Evolutionary conservation across 2,888 invertebrate species (phyloP), one percentile per base, ranked within the genome.

Genomic region (Habroteleia sp.): DNA sequence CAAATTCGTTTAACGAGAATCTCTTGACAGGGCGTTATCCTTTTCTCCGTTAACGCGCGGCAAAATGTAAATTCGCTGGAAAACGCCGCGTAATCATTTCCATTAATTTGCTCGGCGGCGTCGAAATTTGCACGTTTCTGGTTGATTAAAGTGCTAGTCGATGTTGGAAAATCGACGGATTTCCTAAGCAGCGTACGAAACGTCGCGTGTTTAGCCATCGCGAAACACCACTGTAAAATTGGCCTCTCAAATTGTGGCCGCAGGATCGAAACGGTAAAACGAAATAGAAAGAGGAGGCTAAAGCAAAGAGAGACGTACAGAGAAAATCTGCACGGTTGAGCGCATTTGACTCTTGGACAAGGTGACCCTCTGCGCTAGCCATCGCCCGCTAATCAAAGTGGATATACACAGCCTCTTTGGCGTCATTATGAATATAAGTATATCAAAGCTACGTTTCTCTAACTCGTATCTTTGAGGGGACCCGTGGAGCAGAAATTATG

Each of bases 301-400:
- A 39, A n/a, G 16, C 1, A 23, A 5, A 52, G 2, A 33, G 35
- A 44, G 46, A 33, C 8, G 10, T 29, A 41, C 29, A 17, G 31
- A 48, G 62, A 63, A 68, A 46, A 73, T 82, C 79, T 80, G 82
- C 78, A 79, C 77, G 81, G 72, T 80, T 62, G 80, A 69, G 37
- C 75, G 79, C 77, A 77, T 63, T 80, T 77, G 78, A 77, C 76
- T 80, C 77, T 77, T 58, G 71, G 58, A 63, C 72, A 74, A 77
- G 79, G 79, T 79, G 79, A 80, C 77, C 76, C 76, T 68, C 66
- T 75, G 39, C 63, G 42, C 66, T 62, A 81, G 81, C 82, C 81
- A 82, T 82, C 85, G 82, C 82, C 80, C 81, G 80, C 83, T 85
- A 86, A 86, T 85, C 85, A 85, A 85, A 86, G 83, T 83, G 82